Percentiles rank a stretch among this genome's conserved stretches.
Conservation (phyloP, 2,888 invertebrate genomes). For the Acanthosepion pharaonis region DNA sequence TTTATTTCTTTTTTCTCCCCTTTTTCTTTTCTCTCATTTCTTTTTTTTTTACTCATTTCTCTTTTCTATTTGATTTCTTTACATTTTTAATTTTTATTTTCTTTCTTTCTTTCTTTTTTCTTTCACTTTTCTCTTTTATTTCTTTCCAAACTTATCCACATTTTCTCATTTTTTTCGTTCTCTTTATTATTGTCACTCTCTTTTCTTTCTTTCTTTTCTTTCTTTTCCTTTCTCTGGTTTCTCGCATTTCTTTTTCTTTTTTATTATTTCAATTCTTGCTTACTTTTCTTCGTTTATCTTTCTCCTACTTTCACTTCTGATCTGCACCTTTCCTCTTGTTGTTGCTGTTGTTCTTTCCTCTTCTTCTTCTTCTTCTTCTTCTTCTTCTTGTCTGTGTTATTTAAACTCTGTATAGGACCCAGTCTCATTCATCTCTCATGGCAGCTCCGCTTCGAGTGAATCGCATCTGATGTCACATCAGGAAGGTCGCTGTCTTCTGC, state of each 20-base stretch:
- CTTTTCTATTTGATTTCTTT: too few species aligned
- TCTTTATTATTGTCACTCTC: neutral
- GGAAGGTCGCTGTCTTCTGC: neutral
- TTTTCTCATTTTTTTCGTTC: neutral
- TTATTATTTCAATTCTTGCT: too few species aligned
- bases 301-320: neutral
- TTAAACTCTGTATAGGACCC: neutral
- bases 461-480: neutral
- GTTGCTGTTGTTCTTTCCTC: too few species aligned
- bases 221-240: neutral
- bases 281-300: neutral
- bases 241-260: too few species aligned
- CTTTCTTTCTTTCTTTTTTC: too few species aligned
- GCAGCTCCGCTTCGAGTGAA: constrained; percentile 6
- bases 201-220: neutral
- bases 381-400: neutral
- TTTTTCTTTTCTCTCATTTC: neutral
- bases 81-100: too few species aligned
- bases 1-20: too few species aligned
- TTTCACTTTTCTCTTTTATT: too few species aligned
- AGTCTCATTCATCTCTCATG: neutral
- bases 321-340: neutral
- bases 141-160: too few species aligned
- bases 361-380: neutral
- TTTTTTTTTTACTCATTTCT: neutral